Percentiles rank a stretch among this genome's conserved stretches.
These are phyloP conservation scores for Hydrocynus forskahlii DNA, from an alignment of 2,797 vertebrate species.

Conservation along the genomic window DNA sequence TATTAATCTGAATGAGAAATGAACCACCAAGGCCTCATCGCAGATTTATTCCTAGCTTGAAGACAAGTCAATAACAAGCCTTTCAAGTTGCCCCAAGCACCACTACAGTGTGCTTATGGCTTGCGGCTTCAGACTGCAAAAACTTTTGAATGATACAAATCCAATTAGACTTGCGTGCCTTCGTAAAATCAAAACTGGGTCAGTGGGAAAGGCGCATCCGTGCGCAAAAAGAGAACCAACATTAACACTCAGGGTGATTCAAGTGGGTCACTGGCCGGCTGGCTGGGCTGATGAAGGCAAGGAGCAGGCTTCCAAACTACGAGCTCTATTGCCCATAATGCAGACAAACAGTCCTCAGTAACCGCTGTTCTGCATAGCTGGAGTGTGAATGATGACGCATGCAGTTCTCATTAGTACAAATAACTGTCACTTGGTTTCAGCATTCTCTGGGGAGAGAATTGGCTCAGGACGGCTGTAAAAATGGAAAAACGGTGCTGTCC, in stretches of 20 bases:
- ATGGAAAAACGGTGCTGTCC: not conserved
- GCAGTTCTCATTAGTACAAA: constrained; percentile 7
- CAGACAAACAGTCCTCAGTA: constrained; percentile 17
- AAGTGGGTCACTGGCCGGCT: constrained; percentile 18
- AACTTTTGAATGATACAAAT: constrained; percentile 36
- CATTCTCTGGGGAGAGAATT: not conserved
- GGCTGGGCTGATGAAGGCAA: not conserved
- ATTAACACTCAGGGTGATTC: constrained; percentile 35
- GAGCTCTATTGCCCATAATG: constrained; percentile 22
- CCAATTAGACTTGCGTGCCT: constrained; percentile 17
- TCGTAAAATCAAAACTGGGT: constrained; percentile 33
- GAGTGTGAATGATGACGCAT: constrained; percentile 30
- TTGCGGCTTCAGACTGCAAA: constrained; percentile 9
- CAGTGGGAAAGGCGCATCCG: constrained; percentile 9
- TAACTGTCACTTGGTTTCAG: constrained; percentile 1
- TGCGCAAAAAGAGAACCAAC: constrained; percentile 21
- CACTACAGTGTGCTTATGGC: constrained; percentile 4
- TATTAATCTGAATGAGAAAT: not conserved
- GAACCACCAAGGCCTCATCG: not conserved
- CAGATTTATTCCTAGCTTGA: constrained; percentile 6
- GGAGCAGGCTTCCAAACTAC: not conserved
- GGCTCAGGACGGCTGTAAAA: not conserved
- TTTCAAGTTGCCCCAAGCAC: constrained; percentile 31
- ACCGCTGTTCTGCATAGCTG: not conserved
- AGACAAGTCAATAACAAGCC: not conserved